These are phyloP conservation scores for Phylloscopus trochiloides DNA, from an alignment of 2,113 vertebrate genomes.

Conservation along the genomic window DNA sequence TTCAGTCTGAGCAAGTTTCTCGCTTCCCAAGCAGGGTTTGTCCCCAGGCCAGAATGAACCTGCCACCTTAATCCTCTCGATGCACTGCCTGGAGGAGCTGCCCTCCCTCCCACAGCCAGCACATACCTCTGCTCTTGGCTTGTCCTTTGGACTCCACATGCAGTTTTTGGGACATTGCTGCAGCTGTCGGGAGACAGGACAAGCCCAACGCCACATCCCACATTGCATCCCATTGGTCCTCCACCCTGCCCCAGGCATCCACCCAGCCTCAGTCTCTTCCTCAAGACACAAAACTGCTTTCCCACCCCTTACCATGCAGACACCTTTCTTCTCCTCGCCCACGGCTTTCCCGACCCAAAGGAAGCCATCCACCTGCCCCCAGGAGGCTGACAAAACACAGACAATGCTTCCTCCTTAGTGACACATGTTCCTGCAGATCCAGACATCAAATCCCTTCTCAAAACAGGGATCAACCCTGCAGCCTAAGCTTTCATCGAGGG, in stretches of 20 bases:
- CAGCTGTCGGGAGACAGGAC: neutral
- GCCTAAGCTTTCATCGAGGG: neutral
- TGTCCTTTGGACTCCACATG: neutral
- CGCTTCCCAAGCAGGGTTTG: neutral
- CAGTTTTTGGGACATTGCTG: neutral
- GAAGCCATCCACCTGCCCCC: neutral
- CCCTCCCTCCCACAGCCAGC: neutral
- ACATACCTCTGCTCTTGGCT: neutral
- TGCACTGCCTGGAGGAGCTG: neutral
- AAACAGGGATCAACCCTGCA: neutral
- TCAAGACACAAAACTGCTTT: neutral
- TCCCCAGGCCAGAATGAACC: neutral
- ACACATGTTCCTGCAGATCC: neutral
- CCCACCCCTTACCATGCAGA: neutral
- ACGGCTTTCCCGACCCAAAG: neutral
- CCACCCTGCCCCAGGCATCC: neutral
- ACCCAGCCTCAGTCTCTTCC: neutral
- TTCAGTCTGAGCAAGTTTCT: slow-evolving; percentile 34
- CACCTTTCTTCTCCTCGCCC: neutral
- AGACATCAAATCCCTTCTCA: neutral
- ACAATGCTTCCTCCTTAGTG: neutral
- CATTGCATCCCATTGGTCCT: neutral
- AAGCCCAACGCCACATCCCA: rapidly evolving
- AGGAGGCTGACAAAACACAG: neutral
- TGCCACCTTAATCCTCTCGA: rapidly evolving